Evolutionary conservation across 2,113 vertebrate species (phyloP).

Genomic region (Xiphophorus couchianus): DNA sequence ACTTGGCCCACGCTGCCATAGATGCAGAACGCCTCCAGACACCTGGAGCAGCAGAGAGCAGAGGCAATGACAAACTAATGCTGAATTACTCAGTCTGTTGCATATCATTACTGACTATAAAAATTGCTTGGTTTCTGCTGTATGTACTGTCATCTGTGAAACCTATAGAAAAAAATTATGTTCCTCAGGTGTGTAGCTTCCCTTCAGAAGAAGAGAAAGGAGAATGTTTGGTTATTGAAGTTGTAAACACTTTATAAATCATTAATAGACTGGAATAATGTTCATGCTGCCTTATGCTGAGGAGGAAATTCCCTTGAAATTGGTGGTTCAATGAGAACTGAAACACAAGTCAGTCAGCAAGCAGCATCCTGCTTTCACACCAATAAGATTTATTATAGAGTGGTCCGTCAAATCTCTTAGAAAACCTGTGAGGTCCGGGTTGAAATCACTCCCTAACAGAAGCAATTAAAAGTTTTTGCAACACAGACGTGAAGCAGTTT

Average conservation of each 20-base stretch:
- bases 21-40: slow-evolving; percentile 92
- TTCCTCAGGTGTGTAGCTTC: background rate
- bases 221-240: background rate
- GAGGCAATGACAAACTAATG: background rate
- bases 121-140: too few relatives aligned
- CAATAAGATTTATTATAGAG: background rate
- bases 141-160: too few relatives aligned
- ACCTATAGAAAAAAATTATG: too few relatives aligned
- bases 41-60: slow-evolving; percentile 77
- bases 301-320: background rate
- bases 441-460: too few relatives aligned
- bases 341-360: background rate
- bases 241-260: background rate
- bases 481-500: too few relatives aligned
- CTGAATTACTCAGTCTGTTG: background rate
- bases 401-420: background rate
- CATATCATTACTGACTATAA: background rate
- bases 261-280: background rate
- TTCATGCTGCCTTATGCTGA: background rate
- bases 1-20: slow-evolving; percentile 85
- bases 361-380: background rate
- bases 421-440: too few relatives aligned
- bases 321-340: background rate
- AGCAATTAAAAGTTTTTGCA: too few relatives aligned
- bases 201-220: background rate